A percentile compares a stretch with the other conserved stretches of the same genome.
These are phyloP conservation scores for Petrocephalus microphthalmus DNA, from an alignment of 2,113 vertebrate species.

Conservation along the genomic window DNA sequence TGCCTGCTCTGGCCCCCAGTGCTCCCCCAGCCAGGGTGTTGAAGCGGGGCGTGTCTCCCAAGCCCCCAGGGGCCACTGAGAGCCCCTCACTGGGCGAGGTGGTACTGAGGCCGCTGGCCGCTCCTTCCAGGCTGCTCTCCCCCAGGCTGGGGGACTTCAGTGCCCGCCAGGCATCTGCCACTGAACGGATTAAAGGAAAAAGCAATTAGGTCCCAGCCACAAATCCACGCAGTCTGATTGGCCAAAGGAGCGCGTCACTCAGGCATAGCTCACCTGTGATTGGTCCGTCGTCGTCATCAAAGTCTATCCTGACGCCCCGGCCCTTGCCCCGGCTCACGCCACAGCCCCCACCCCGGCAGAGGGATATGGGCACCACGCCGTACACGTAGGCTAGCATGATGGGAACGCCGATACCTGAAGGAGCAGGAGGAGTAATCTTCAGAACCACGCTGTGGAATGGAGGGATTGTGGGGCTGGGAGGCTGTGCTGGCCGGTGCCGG, in stretches of 20 bases:
- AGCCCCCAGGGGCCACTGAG: slow-evolving; percentile 78
- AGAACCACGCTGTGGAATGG: neutral
- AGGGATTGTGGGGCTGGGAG: neutral
- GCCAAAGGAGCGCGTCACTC: neutral
- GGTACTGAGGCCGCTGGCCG: slow-evolving; percentile 87
- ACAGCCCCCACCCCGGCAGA: slow-evolving; percentile 91
- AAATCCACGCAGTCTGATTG: neutral
- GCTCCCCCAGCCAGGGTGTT: slow-evolving; percentile 85
- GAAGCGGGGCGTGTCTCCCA: slow-evolving; percentile 84
- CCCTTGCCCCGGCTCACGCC: slow-evolving; percentile 93
- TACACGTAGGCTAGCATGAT: slow-evolving; percentile 99
- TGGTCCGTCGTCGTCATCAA: slow-evolving; percentile 92
- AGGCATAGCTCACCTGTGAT: slow-evolving; percentile 78
- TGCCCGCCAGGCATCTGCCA: slow-evolving; percentile 94
- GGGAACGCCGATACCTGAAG: slow-evolving; percentile 89
- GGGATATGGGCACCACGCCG: slow-evolving; percentile 91
- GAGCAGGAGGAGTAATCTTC: slow-evolving; percentile 13
- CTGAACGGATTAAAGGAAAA: slow-evolving; percentile 45
- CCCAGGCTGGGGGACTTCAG: slow-evolving; percentile 95
- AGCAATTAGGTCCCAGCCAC: neutral
- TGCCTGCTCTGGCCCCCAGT: slow-evolving; percentile 74
- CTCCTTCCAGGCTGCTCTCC: slow-evolving; percentile 90
- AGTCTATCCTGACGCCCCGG: slow-evolving; percentile 90
- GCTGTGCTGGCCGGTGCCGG: neutral
- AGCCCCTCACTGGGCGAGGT: slow-evolving; percentile 80